Conservation (phyloP, 2,888 invertebrate genomes). For the Cabera pusaria region DNA sequence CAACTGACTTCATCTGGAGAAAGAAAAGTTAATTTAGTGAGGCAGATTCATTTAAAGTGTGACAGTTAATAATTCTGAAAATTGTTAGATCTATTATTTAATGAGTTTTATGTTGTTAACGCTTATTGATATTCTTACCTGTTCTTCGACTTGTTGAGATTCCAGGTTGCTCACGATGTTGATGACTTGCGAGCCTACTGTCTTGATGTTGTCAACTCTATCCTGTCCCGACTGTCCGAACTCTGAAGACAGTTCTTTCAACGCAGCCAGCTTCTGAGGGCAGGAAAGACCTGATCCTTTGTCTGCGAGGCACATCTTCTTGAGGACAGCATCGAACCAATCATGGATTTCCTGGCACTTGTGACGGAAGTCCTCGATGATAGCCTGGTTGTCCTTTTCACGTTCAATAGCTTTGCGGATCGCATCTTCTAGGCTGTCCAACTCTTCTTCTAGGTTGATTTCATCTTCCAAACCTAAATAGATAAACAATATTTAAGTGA, state of each 20-base stretch:
- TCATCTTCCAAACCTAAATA: constrained; percentile 84
- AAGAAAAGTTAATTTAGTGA: constrained; percentile 24
- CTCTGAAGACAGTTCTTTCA: constrained; percentile 88
- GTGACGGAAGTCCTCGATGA: constrained; percentile 91
- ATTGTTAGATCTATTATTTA: neutral
- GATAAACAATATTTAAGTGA: neutral
- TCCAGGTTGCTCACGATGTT: constrained; percentile 94
- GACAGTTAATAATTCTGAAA: too few species aligned
- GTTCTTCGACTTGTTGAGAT: constrained; percentile 95
- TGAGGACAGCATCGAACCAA: constrained; percentile 91
- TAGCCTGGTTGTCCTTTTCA: constrained; percentile 89
- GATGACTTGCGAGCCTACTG: constrained; percentile 87
- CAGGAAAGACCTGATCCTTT: constrained; percentile 93
- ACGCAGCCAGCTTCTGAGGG: constrained; percentile 89
- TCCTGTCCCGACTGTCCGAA: constrained; percentile 89
- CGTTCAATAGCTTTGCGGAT: constrained; percentile 88
- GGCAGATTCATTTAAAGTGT: too few species aligned
- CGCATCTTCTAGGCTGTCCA: constrained; percentile 88
- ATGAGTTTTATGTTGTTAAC: too few species aligned
- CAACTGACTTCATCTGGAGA: constrained; percentile 89
- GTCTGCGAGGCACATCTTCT: constrained; percentile 92
- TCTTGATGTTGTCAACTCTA: constrained; percentile 88
- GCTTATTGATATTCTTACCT: constrained; percentile 64
- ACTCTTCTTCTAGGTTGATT: constrained; percentile 87
- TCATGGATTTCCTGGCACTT: constrained; percentile 89